phyloP scores from a whole-genome alignment of 2,888 invertebrate genomes.

The Acronicta leporina region DNA sequence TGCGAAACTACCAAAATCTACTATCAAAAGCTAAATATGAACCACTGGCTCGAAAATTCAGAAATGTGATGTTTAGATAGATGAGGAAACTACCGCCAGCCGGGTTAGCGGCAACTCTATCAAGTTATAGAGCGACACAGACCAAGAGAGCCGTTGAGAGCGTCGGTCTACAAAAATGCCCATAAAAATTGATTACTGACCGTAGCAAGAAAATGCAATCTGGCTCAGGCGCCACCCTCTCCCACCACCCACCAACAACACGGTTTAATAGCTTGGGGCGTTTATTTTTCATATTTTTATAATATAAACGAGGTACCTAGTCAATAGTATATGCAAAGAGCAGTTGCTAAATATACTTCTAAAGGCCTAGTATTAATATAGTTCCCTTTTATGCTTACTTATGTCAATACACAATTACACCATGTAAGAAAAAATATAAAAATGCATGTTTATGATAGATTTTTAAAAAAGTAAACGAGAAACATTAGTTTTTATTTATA shows the following conservation, averaged over 20 bases:
- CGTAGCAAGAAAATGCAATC: slow-evolving; percentile 87
- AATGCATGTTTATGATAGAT: no score
- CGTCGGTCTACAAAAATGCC: slow-evolving; percentile 78
- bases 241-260: slow-evolving; percentile 54
- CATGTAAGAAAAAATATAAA: no score
- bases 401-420: no score
- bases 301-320: slow-evolving; percentile 66
- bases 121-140: slow-evolving; percentile 21
- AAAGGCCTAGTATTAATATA: slow-evolving; percentile 11
- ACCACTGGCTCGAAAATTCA: slow-evolving; percentile 10
- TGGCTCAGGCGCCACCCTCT: slow-evolving; percentile 64
- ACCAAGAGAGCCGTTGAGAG: slow-evolving; percentile 52
- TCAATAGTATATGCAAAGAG: slow-evolving; percentile 53
- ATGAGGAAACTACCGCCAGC: neutral
- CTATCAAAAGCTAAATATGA: no score
- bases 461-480: no score
- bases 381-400: no score
- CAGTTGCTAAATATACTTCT: slow-evolving; percentile 49
- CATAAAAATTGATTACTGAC: slow-evolving; percentile 87
- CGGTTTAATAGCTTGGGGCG: slow-evolving; percentile 75
- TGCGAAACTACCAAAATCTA: slow-evolving; percentile 1
- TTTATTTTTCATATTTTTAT: slow-evolving; percentile 79
- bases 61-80: slow-evolving; percentile 1
- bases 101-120: slow-evolving; percentile 12
- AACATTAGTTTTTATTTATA: no score